These are phyloP conservation scores for Accipiter virgatus DNA, from an alignment of 2,113 vertebrate genomes.

Conservation along the genomic window DNA sequence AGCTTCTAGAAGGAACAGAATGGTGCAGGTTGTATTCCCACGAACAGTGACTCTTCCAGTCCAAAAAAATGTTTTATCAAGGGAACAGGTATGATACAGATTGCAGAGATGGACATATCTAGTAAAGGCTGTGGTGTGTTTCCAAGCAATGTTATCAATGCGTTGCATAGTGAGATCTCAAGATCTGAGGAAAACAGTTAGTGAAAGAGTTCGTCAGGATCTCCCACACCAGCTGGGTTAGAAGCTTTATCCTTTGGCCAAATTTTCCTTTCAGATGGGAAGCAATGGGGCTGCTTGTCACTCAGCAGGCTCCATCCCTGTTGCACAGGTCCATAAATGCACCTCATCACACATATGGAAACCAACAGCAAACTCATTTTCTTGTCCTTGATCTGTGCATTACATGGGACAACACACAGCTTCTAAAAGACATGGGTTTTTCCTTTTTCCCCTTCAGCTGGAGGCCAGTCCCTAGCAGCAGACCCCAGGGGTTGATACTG, in stretches of 20 bases:
- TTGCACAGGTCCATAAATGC: background rate
- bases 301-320: background rate
- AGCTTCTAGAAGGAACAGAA: background rate
- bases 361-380: background rate
- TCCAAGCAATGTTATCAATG: background rate
- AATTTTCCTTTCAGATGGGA: background rate
- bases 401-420: background rate
- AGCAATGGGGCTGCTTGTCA: background rate
- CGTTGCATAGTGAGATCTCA: background rate
- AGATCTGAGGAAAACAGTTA: background rate
- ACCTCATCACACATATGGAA: background rate
- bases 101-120: background rate
- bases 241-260: background rate
- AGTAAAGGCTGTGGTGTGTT: background rate
- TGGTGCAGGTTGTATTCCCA: background rate
- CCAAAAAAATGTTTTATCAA: background rate
- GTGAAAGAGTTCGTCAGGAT: background rate
- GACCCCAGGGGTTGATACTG: background rate
- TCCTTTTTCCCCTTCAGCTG: background rate
- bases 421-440: background rate
- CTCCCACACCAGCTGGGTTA: background rate
- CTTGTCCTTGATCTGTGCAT: background rate
- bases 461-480: background rate
- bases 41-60: background rate
- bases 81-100: background rate